Evolutionary conservation across 2,113 vertebrate genomes (phyloP), one percentile per base, ranked within the genome.

Genomic region (Paralichthys olivaceus): DNA sequence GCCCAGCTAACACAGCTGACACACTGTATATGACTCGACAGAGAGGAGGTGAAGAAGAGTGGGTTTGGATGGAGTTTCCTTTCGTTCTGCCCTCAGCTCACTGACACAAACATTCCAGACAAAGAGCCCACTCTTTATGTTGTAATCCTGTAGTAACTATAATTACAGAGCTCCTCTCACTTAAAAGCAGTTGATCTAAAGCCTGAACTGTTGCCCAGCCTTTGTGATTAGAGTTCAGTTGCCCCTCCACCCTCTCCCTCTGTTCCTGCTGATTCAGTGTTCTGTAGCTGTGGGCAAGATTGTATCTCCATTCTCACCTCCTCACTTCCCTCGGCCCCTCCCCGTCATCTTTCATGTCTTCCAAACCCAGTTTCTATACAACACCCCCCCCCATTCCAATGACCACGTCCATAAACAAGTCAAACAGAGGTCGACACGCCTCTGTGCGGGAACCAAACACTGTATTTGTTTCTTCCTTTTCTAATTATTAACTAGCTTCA

Each of bases 111-210:
- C 58, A 55, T 80, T 80, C 77, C 77, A 54, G 6, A 12, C 49
- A 40, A 47, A 67, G 22, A 25, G 11, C 77, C 51, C 40, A 15
- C 59, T 51, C 49, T 34, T 23, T 25, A 37, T 69, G 67, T 66
- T 59, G 29, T 88, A 77, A 86, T 68, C 59, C 77, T 47, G 22
- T 45, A 32, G 75, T 54, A 43, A 4, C 53, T 72, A 14, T 81
- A 85, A 91, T 91, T 81, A 91, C 53, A 90, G 84, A 88, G 70
- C 55, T 59, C 7, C 54, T 54, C 47, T 64, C 20, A 4, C 32
- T 84, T 83, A 79, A 81, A 79, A 79, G 79, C 53, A 79, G 78
- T 58, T 68, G 59, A 77, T 80, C 57, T 83, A 57, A 84, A 79
- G 79, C 26, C 71, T 83, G 64, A 15, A 14, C 20, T 28, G 5